Conservation (phyloP, 2,888 invertebrate genomes). For the Anarsia innoxiella region DNA sequence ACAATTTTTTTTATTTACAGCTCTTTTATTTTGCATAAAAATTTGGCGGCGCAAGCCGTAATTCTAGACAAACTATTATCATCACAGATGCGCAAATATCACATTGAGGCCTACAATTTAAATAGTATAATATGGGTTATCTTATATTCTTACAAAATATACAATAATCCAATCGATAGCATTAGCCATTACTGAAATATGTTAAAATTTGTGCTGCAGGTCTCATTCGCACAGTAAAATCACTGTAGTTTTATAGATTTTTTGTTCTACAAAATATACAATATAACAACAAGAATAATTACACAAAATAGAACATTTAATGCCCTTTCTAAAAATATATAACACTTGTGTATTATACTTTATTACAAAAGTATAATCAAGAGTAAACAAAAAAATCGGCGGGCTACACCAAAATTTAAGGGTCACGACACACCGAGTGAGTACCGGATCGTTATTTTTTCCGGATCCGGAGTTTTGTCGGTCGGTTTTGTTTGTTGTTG, state of each 20-base stretch:
- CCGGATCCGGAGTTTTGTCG: constrained; percentile 1
- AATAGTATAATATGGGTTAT: constrained; percentile 4
- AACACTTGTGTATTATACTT: constrained; percentile 9
- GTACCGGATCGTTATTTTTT: constrained; percentile 1
- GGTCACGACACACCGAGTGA: constrained; percentile 1
- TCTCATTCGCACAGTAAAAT: constrained; percentile 12
- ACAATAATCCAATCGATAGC: constrained; percentile 8
- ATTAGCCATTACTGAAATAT: constrained; percentile 10
- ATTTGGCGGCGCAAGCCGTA: constrained; percentile 10
- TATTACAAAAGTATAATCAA: constrained; percentile 8
- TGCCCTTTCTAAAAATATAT: constrained; percentile 12
- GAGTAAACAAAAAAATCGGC: constrained; percentile 5
- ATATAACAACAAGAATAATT: constrained; percentile 10
- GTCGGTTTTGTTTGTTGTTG: constrained; percentile 6
- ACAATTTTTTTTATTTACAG: constrained; percentile 11
- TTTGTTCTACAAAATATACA: constrained; percentile 11
- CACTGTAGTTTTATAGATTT: constrained; percentile 9
- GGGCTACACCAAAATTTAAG: constrained; percentile 4
- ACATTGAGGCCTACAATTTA: constrained; percentile 9
- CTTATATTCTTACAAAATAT: constrained; percentile 8
- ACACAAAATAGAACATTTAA: constrained; percentile 10
- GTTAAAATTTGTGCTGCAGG: constrained; percentile 9
- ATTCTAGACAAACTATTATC: constrained; percentile 8
- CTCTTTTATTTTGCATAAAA: constrained; percentile 7
- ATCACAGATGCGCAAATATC: constrained; percentile 8